Conservation (phyloP, 1,140 invertebrate species). For the Drosophila repleta region DNA sequence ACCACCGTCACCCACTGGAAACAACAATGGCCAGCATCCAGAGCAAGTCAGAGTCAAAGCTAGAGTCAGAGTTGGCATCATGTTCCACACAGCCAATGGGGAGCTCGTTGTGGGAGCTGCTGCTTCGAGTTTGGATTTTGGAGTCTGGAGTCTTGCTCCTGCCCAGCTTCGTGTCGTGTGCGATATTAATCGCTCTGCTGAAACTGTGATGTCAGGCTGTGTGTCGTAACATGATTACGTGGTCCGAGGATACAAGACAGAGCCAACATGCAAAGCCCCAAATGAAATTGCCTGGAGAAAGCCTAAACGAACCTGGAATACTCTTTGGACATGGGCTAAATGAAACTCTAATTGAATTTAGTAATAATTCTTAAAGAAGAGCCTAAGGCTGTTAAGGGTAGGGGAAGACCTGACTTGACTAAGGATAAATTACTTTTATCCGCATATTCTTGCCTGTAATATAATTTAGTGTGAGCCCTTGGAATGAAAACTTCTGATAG, state of each 20-base stretch:
- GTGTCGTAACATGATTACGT: slow-evolving; percentile 82
- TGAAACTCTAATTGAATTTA: too few species aligned
- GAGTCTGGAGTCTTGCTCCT: slow-evolving; percentile 16
- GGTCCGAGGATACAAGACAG: slow-evolving; percentile 49
- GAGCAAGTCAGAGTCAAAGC: slow-evolving; percentile 33
- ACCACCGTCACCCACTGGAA: slow-evolving; percentile 21
- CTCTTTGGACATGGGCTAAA: neutral
- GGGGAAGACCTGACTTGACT: too few species aligned
- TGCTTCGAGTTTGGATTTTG: neutral
- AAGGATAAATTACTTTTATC: too few species aligned
- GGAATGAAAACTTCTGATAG: too few species aligned
- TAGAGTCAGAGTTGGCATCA: slow-evolving; percentile 6
- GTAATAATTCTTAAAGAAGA: too few species aligned
- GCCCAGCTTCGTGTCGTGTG: slow-evolving; percentile 63
- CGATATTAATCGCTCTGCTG: slow-evolving; percentile 82
- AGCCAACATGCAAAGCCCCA: slow-evolving; percentile 6
- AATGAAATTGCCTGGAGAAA: slow-evolving; percentile 14
- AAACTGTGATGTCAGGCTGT: slow-evolving; percentile 82
- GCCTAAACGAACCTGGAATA: neutral
- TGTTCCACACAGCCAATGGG: slow-evolving; percentile 33
- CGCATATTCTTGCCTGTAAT: too few species aligned
- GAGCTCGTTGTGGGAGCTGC: slow-evolving; percentile 36
- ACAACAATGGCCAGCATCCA: slow-evolving; percentile 63
- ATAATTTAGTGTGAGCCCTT: too few species aligned
- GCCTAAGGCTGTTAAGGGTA: too few species aligned